Percentiles rank a stretch among this genome's conserved stretches.
These are phyloP conservation scores for Apis florea DNA, from an alignment of 1,140 invertebrate species.

Conservation along the genomic window DNA sequence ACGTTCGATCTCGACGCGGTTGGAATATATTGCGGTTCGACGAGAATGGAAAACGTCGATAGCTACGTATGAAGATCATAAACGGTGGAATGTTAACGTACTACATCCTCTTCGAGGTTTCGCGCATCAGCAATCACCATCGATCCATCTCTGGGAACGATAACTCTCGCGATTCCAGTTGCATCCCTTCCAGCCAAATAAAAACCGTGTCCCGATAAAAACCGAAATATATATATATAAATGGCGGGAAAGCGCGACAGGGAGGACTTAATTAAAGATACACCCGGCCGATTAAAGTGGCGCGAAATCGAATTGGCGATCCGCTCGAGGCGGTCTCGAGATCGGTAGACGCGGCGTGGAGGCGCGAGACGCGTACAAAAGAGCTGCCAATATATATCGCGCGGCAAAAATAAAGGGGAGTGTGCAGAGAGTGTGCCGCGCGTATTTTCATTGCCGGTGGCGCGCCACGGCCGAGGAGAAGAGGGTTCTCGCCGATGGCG, in stretches of 20 bases:
- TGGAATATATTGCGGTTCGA: not conserved
- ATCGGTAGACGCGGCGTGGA: not conserved
- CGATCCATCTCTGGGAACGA: not conserved
- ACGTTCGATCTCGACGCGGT: not conserved
- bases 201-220: not conserved
- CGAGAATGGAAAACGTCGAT: not conserved
- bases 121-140: not conserved
- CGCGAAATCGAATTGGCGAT: constrained; percentile 28
- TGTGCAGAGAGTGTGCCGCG: not conserved
- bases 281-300: not conserved
- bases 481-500: constrained; percentile 28
- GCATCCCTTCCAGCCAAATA: not conserved
- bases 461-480: constrained; percentile 37
- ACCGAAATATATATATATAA: not conserved
- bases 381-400: constrained; percentile 40
- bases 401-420: constrained; percentile 53
- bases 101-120: no score
- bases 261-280: constrained; percentile 8
- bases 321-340: not conserved
- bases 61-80: not conserved
- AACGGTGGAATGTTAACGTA: not conserved
- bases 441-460: constrained; percentile 59
- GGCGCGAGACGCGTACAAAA: constrained; percentile 21
- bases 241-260: no score
- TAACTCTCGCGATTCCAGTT: not conserved